Base-by-base conservation (phyloP, 64 coral and sea anemone genomes). In the Anthopleura sola region DNA sequence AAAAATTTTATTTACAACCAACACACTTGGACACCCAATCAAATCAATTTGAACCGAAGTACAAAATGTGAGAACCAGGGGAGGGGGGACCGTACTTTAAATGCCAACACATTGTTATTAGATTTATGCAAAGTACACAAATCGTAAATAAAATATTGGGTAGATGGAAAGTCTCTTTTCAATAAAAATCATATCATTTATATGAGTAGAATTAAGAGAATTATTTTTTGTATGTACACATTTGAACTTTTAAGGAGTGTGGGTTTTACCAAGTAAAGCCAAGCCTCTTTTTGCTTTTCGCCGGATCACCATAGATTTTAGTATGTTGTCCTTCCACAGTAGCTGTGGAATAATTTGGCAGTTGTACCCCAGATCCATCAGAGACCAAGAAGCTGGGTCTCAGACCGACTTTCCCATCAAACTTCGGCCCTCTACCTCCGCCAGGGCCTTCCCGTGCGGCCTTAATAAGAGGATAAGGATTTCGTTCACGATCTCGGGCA, bases 391-490 rank as follows among this genome's bases (percentile, higher is more conserved):
- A 99, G 60, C 97, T 99, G 36, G 97, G 97, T 36, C 97, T 84
- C 48, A 95, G 90, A 4, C 97, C 97, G 49, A 89, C 87, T 38
- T 90, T 94, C 29, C 97, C 97, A 5, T 95, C 90, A 88, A 66
- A 99, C 86, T 88, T 92, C 1, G 97, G 97, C 40, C 97, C 97
- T 53, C 90, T 62, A 0, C 97, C 97, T 5, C 97, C 97, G 6
- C 97, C 97, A 2, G 97, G 97, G 0, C 97, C 97, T 54, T 99
- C 93, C 37, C 85, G 90, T 1, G 97, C 93, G 11, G 97, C 97
- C 68, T 99, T 99, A 36, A 99, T 95, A 17, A 99, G 88, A 33
- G 97, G 97, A 19, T 95, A 99, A 18, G 93, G 92, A 85, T 99
- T 99, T 18, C 97, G 89, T 12, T 78, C 79, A 44, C 90, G 87